Evolutionary conservation across 2,888 invertebrate species (phyloP).

Genomic region (Diarsia rubi): DNA sequence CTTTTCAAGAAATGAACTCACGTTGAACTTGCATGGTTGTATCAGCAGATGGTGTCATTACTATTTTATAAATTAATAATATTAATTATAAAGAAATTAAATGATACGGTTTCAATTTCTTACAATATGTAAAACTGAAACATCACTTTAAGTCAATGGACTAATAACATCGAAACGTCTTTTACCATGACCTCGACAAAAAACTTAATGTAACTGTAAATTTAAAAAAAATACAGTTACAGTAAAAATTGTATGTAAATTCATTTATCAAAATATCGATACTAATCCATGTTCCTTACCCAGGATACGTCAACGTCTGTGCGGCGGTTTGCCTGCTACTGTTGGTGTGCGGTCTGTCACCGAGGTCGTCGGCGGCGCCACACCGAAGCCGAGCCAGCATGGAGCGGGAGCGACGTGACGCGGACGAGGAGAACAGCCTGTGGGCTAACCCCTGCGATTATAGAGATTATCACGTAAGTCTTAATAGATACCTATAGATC

Average conservation of each 20-base stretch:
- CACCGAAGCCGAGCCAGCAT: conserved; percentile 76
- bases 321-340: conserved; percentile 87
- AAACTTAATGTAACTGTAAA: neutral
- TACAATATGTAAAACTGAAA: neutral
- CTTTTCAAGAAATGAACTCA: conserved; percentile 14
- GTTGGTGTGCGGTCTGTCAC: conserved; percentile 83
- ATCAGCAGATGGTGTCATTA: neutral
- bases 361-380: conserved; percentile 85
- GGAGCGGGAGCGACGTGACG: conserved; percentile 79
- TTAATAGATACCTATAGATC: no score
- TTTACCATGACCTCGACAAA: neutral
- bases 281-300: conserved; percentile 29
- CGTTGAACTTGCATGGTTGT: neutral
- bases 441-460: conserved; percentile 88
- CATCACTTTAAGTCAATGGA: neutral
- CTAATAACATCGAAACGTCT: neutral
- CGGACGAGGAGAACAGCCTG: conserved; percentile 76
- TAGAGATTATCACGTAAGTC: conserved; percentile 72
- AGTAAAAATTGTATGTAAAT: no score
- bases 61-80: neutral
- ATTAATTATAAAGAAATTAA: neutral
- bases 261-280: neutral
- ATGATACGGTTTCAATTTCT: neutral
- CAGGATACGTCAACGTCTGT: conserved; percentile 89
- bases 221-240: no score